Base-by-base conservation (phyloP, 2,797 vertebrate species). In the Lepidocolaptes lacrymiger region DNA sequence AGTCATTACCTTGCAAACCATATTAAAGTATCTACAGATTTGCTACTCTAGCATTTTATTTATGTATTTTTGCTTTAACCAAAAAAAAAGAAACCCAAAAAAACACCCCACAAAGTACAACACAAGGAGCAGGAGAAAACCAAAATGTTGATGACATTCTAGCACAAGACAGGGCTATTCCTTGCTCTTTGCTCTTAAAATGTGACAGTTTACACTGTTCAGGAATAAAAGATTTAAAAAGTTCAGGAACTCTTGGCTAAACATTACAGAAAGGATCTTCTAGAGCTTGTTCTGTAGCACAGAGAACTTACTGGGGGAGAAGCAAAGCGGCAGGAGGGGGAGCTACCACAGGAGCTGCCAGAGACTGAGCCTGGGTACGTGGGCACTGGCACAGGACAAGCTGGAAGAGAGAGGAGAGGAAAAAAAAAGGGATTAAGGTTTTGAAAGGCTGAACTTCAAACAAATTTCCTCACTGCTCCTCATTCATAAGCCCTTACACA, bases 311-410 rank as follows among this genome's bases (percentile, higher is more conserved):
- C 99, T 75, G 99, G 99, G 95, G 99, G 99, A 90, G 99, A 99
- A 96, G 98, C 98, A 97, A 99, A 99, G 58, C 98, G 99, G 91
- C 99, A 99, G 24, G 98, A 98, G 6, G 99, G 99, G 41, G 99
- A 99, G 96, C 98, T 99, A 73, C 99, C 98, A 85, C 98, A 99
- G 93, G 99, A 98, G 95, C 98, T 98, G 97, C 99, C 99, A 3
- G 98, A 98, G 84, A 98, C 98, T 11, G 98, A 97, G 66, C 98
- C 98, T 46, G 99, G 97, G 12, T 98, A 97, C 1, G 97, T 98
- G 76, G 99, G 99, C 85, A 99, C 99, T 3, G 99, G 99, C 19
- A 99, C 99, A n/a, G 98, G 98, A 95, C 99, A 99, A 14, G 99
- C 99, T 99, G 92, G 24, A 88, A 85, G 73, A 76, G 83, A 43